These are phyloP conservation scores for Isotomurus palustris DNA, from an alignment of 2,888 invertebrate species.

Conservation along the genomic window DNA sequence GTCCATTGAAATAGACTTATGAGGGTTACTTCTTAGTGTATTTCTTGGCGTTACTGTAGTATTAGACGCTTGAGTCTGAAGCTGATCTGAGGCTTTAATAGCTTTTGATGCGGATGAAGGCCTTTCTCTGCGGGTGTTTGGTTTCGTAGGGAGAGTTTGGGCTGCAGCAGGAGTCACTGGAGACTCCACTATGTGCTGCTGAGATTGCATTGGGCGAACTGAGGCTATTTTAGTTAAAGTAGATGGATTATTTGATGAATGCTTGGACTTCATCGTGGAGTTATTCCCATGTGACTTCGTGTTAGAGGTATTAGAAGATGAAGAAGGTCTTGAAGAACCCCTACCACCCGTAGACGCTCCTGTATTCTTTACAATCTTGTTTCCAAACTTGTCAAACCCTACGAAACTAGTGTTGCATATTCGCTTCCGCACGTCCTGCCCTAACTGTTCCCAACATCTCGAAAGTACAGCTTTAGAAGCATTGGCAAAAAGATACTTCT, in stretches of 20 bases:
- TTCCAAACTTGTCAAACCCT: slow-evolving; percentile 43
- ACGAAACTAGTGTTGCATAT: slow-evolving; percentile 43
- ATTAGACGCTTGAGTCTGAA: not conserved
- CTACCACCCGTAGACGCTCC: not conserved
- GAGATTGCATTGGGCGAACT: slow-evolving; percentile 36
- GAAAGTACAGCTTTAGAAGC: slow-evolving; percentile 51
- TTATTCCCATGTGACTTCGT: slow-evolving; percentile 14
- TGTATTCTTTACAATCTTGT: slow-evolving; percentile 34
- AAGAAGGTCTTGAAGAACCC: not conserved
- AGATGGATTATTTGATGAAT: slow-evolving; percentile 18
- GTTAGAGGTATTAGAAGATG: slow-evolving; percentile 11
- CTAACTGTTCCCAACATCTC: slow-evolving; percentile 42
- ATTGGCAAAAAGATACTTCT: slow-evolving; percentile 66
- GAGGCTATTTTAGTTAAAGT: slow-evolving; percentile 39
- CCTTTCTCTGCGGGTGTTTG: too few species aligned
- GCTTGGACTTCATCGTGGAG: slow-evolving; percentile 20
- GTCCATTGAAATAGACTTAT: not conserved
- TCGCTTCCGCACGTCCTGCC: slow-evolving; percentile 38
- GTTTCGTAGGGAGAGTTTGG: too few species aligned
- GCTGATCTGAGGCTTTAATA: not conserved
- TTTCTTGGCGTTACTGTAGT: not conserved
- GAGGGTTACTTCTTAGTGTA: not conserved
- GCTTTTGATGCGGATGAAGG: not conserved
- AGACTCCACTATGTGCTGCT: slow-evolving; percentile 25
- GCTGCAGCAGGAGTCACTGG: slow-evolving; percentile 13